Evolutionary conservation across 2,113 vertebrate genomes (phyloP), one percentile per base, ranked within the genome.

Genomic region (Gambusia affinis): DNA sequence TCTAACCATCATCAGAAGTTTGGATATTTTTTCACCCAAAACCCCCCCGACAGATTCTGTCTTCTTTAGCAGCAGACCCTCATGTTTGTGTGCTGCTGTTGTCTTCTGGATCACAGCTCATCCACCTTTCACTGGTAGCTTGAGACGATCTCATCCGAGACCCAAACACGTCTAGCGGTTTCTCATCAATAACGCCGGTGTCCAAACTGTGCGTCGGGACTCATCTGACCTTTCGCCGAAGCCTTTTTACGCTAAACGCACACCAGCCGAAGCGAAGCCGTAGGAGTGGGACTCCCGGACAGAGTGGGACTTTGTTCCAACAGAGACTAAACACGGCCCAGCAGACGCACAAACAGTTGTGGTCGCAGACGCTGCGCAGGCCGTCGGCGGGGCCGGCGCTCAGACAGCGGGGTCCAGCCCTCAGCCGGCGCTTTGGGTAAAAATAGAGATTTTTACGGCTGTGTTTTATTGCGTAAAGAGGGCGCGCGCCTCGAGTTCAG

Each of bases 371-470:
- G 29, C 44, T 33, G 67, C 12, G 33, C 4, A 60, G 62, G 44
- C 65, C 81, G 31, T 78, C 17, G n/a, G 33, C 15, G 0, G 15
- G 66, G 64, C 64, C 51, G 11, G 39, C 42, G 19, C 39, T 37
- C 51, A 77, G 78, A 70, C 82, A 68, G 47, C 62, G 28, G 35
- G n/a, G 67, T 82, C 64, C 64, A 22, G 17, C 70, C 70, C 54
- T 81, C 31, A 74, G 78, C 4, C 31, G 60, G 27, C 27, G 27
- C 27, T 27, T 27, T 63, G 73, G 73, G 78, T 88, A 69, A 87
- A 92, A 87, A 83, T 85, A 87, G 66, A 73, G 4, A 0, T 80
- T 88, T 37, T 83, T 77, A 85, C 69, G 67, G 51, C 73, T 14
- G 27, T 61, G 72, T 63, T 87, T 88, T 78, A 85, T 24, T 67